Base-by-base conservation (phyloP, 2,113 vertebrate genomes). In the Scortum barcoo region DNA sequence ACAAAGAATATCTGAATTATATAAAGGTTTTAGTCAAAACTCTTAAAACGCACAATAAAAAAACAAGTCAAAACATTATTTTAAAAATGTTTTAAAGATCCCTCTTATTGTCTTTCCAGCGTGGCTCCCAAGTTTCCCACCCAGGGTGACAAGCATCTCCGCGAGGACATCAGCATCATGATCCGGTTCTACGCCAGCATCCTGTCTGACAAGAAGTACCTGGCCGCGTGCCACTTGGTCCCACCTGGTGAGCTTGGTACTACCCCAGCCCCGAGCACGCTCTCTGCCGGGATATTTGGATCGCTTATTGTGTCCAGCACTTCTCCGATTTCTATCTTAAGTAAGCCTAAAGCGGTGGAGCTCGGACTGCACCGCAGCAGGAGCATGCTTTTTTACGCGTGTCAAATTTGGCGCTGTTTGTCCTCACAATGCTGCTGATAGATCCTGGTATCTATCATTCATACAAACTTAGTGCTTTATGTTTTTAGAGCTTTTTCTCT, bases 121-220 rank as follows among this genome's bases (percentile, higher is more conserved):
- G 96, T 92, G 44, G 89, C 97, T 22, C 96, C 98, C 0, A 99
- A 97, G 92, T 99, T 97, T 71, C 98, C 97, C 65, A 99, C 98
- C 3, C 98, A 99, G 91, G 95, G 94, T 0, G 97, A 98, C 80
- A 99, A 98, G 90, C 92, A 94, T 22, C 96, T 99, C 11, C 97
- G 98, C 2, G 98, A 99, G 89, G 98, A 99, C 91, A 98, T 99
- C 94, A 97, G 96, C 87, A 96, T 98, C 85, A 94, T 97, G 90
- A 97, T 97, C 88, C 98, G 97, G 84, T 99, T 99, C 94, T 99
- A 99, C 94, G 98, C 97, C 8, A 98, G 95, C 7, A 98, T 99
- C 97, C 97, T 99, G 83, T 99, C 98, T 0, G 98, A 99, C 88
- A 99, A 99, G 96, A 99, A 99, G 92, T 99, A 99, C 91, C 94